Evolutionary conservation across 1,140 invertebrate genomes (phyloP).

Genomic region (Drosophila mayri): DNA sequence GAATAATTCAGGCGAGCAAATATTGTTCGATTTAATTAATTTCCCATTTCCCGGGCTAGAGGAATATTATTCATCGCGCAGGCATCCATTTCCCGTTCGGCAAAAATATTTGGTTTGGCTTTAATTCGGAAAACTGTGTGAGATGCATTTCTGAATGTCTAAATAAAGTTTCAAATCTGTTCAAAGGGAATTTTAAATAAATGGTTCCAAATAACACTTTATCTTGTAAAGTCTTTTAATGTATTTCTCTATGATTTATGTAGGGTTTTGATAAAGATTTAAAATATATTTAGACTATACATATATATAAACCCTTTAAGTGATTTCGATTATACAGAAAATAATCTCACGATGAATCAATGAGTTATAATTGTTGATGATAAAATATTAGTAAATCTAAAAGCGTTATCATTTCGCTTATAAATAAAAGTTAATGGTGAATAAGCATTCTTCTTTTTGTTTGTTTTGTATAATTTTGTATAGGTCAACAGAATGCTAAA

Average conservation of each 20-base stretch:
- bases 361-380: neutral
- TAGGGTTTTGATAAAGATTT: neutral
- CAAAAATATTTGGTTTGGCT: slow-evolving; percentile 32
- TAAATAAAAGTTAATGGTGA: slow-evolving; percentile 11
- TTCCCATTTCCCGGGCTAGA: slow-evolving; percentile 25
- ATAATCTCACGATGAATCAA: neutral
- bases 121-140: slow-evolving; percentile 3
- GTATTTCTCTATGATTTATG: neutral
- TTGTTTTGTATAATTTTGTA: neutral
- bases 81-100: neutral
- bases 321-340: neutral
- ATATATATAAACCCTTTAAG: neutral
- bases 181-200: neutral
- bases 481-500: slow-evolving; percentile 5
- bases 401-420: neutral
- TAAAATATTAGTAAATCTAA: slow-evolving; percentile 4
- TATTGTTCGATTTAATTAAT: slow-evolving; percentile 54
- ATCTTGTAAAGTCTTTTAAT: slow-evolving; percentile 1
- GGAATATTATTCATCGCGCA: slow-evolving; percentile 29
- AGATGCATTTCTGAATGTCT: neutral
- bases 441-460: neutral
- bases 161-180: neutral
- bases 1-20: slow-evolving; percentile 48
- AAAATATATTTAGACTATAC: neutral
- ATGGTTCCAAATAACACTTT: neutral